Conservation (phyloP, 2,888 invertebrate species). For the Brenthis ino region DNA sequence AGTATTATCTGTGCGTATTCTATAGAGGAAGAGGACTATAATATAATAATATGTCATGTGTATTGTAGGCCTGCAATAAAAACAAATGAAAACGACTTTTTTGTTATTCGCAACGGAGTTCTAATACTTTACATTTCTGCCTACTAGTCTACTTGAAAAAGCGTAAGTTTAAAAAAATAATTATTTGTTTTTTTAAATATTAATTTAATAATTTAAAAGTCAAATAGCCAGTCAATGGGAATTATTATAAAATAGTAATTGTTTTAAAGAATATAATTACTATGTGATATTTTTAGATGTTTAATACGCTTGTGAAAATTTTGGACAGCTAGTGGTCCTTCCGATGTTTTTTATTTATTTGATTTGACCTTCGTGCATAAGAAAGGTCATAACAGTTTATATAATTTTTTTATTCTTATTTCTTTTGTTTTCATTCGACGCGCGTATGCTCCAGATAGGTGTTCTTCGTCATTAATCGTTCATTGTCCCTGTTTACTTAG, state of each 20-base stretch:
- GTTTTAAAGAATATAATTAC: constrained; percentile 3
- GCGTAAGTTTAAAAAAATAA: constrained; percentile 3
- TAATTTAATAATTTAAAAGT: neutral
- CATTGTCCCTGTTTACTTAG: constrained; percentile 52
- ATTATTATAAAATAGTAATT: constrained; percentile 7
- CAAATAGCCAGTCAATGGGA: neutral
- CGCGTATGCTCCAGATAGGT: constrained; percentile 45
- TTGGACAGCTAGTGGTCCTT: constrained; percentile 21
- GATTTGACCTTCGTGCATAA: constrained; percentile 62
- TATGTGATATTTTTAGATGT: constrained; percentile 22
- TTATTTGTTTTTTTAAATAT: neutral
- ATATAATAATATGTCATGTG: constrained; percentile 1
- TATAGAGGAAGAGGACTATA: too few relatives aligned
- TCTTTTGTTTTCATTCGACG: constrained; percentile 47
- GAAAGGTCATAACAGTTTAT: constrained; percentile 73
- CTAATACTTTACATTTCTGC: constrained; percentile 2
- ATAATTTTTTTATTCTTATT: constrained; percentile 52
- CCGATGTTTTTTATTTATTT: constrained; percentile 31
- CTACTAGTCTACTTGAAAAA: neutral
- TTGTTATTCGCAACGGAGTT: constrained; percentile 5
- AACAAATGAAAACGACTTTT: constrained; percentile 16
- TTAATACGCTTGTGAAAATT: constrained; percentile 5
- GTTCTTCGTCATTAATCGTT: constrained; percentile 40
- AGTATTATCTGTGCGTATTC: neutral
- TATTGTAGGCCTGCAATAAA: constrained; percentile 12